Percentiles rank a stretch among this genome's conserved stretches.
phyloP scores from a whole-genome alignment of 2,797 vertebrate species.

The Pelobates cultripes region DNA sequence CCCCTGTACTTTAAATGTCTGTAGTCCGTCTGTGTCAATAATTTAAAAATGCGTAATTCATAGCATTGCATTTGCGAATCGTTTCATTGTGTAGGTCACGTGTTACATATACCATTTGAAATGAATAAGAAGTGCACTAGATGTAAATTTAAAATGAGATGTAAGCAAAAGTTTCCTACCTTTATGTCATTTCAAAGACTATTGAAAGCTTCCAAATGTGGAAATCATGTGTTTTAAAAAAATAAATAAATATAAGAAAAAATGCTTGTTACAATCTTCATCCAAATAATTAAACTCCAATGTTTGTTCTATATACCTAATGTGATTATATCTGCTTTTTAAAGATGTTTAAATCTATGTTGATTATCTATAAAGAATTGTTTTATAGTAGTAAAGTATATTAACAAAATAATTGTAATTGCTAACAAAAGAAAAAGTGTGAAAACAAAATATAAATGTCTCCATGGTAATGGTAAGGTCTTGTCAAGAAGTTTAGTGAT shows the following conservation, averaged over 20 bases:
- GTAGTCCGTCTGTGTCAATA: slow-evolving; percentile 7
- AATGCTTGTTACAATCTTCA: slow-evolving; percentile 29
- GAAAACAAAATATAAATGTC: background rate
- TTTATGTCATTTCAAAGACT: slow-evolving; percentile 24
- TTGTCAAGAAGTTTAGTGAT: background rate
- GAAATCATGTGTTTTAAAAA: slow-evolving; percentile 22
- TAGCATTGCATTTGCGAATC: slow-evolving; percentile 19
- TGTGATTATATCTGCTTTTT: background rate
- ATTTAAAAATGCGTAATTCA: slow-evolving; percentile 2
- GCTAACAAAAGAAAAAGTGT: background rate
- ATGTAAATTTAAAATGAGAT: background rate
- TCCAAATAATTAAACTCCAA: background rate
- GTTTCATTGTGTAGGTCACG: slow-evolving; percentile 19
- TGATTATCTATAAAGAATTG: slow-evolving; percentile 21
- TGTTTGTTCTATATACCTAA: slow-evolving; percentile 5
- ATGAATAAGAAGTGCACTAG: slow-evolving; percentile 22
- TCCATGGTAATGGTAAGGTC: no score
- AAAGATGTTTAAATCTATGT: slow-evolving; percentile 14
- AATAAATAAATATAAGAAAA: background rate
- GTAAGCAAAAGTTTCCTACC: slow-evolving; percentile 10
- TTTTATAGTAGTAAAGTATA: slow-evolving; percentile 7
- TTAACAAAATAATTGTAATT: background rate
- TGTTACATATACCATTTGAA: slow-evolving; percentile 11
- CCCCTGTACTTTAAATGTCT: background rate
- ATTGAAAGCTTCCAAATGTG: slow-evolving; percentile 15